Conservation (phyloP, 2,113 vertebrate genomes). For the Hemibagrus wyckioides region DNA sequence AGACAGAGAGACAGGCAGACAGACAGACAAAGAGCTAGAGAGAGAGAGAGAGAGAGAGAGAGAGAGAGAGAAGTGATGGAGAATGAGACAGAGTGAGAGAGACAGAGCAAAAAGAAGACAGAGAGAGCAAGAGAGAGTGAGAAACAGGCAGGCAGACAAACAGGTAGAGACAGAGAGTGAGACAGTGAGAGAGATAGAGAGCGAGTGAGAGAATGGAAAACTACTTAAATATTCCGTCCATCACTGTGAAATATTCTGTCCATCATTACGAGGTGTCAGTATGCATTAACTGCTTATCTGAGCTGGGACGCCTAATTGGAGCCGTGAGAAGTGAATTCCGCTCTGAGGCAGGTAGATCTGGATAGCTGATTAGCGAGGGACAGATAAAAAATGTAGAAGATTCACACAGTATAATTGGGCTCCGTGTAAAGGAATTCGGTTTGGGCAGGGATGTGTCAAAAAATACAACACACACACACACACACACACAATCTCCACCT, state of each 20-base stretch:
- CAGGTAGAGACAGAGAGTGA: no score
- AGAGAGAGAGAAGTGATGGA: not conserved
- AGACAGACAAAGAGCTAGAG: not conserved
- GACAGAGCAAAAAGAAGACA: no score
- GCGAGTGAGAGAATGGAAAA: not conserved
- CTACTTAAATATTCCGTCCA: conserved; percentile 18
- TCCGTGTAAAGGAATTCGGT: not conserved
- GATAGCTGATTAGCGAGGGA: not conserved
- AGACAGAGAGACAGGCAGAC: no score
- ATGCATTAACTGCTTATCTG: conserved; percentile 23
- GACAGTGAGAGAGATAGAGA: no score
- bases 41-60: not conserved
- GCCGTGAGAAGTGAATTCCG: not conserved
- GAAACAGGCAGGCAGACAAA: no score
- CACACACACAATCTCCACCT: not conserved
- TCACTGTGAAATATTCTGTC: conserved; percentile 35
- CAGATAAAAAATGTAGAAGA: not conserved
- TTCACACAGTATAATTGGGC: not conserved
- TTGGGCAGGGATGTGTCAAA: not conserved
- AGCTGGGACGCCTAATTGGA: conserved; percentile 31
- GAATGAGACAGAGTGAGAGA: no score
- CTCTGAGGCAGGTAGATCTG: conserved; percentile 10
- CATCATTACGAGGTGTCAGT: conserved; percentile 26
- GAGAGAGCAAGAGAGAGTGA: no score
- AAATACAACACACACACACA: not conserved